phyloP scores from a whole-genome alignment of 1,140 invertebrate species.

The Eriosoma lanigerum region DNA sequence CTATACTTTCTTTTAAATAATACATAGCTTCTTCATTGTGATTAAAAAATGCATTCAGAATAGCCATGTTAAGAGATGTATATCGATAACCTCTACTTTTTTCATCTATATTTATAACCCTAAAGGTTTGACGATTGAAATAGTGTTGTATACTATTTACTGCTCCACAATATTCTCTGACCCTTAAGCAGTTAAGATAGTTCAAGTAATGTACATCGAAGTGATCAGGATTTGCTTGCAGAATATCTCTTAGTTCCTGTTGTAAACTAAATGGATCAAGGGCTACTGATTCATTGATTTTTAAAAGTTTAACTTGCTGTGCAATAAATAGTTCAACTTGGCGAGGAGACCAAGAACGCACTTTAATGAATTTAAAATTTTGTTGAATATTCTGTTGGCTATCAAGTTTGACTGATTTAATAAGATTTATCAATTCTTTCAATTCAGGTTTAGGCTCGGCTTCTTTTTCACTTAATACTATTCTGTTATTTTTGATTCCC shows the following conservation, averaged over 20 bases:
- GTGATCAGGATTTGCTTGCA: slow-evolving; percentile 77
- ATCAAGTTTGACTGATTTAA: slow-evolving; percentile 40
- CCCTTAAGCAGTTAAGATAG: slow-evolving; percentile 83
- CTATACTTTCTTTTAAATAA: slow-evolving; percentile 81
- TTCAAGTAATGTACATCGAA: slow-evolving; percentile 87
- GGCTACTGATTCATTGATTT: slow-evolving; percentile 78
- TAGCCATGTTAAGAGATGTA: slow-evolving; percentile 85
- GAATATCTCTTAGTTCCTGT: slow-evolving; percentile 72
- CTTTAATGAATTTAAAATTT: slow-evolving; percentile 61
- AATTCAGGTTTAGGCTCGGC: slow-evolving; percentile 2
- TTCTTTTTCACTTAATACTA: neutral
- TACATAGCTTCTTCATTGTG: slow-evolving; percentile 73
- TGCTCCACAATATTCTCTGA: slow-evolving; percentile 84
- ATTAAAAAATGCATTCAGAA: slow-evolving; percentile 68
- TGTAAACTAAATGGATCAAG: slow-evolving; percentile 75
- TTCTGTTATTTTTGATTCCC: neutral
- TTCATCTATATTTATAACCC: slow-evolving; percentile 62
- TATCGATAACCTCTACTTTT: slow-evolving; percentile 78
- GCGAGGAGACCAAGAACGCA: slow-evolving; percentile 72
- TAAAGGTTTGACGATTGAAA: slow-evolving; percentile 70
- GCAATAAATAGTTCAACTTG: slow-evolving; percentile 86
- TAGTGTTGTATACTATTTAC: slow-evolving; percentile 81
- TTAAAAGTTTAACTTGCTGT: slow-evolving; percentile 77
- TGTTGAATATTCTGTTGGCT: slow-evolving; percentile 50
- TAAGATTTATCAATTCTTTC: slow-evolving; percentile 6